Evolutionary conservation across 2,888 invertebrate genomes (phyloP), one percentile per base, ranked within the genome.

Genomic region (Cataglyphis livida): DNA sequence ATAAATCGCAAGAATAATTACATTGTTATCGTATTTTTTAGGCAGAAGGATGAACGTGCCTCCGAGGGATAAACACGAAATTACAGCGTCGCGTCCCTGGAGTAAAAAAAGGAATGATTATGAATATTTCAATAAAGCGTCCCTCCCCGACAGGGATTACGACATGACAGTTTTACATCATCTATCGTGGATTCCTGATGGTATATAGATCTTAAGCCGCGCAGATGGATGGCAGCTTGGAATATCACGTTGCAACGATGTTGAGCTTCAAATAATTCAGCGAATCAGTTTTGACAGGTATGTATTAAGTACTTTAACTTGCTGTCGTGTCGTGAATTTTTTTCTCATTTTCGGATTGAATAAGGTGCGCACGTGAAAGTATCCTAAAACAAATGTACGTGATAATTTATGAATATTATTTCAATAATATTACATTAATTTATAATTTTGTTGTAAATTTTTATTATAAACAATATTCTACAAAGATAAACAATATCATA

Each of bases 71-170:
- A 70, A 57, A 65, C 81, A 51, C 28, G 44, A 82, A 81, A 81
- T 88, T 84, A 70, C 66, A 64, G 28, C 54, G 64, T 68, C 64
- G 70, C 41, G 35, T 32, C 57, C 15, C 35, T 32, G 81, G 64
- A 41, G 79, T 65, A 71, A 48, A 61, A 54, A 61, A 82, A 61
- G 73, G 70, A 73, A 83, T 65, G 38, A 83, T 83, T 83, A 88
- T 88, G 84, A 89, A 89, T 89, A 88, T 89, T 89, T 89, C 89
- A 88, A 89, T 88, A 89, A 87, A 85, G 61, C 68, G 41, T 35
- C 51, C 28, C 78, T 35, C 59, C 57, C 83, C 35, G 21, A 73
- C 0, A 51, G 59, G 71, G 71, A 71, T 64, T 81, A 83, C 51
- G 54, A 44, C 79, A 79, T 79, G 59, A 79, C 73, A 78, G 73